Conservation (phyloP, 2,888 invertebrate species). For the Phytoseiulus persimilis region DNA sequence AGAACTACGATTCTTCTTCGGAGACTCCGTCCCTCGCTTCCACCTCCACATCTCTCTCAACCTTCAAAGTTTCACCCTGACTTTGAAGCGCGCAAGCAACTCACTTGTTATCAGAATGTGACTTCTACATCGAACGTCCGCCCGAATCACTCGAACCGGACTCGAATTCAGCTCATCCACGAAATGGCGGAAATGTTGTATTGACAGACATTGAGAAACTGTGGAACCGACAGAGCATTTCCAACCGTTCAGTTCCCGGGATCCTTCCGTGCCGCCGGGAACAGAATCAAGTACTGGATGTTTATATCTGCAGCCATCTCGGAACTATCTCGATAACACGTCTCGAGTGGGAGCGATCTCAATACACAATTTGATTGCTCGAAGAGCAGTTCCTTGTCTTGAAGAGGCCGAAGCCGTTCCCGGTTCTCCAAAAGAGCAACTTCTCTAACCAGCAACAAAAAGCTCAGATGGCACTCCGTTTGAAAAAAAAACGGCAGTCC, state of each 20-base stretch:
- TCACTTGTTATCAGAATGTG: background rate
- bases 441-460: no score
- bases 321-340: background rate
- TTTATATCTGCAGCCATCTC: background rate
- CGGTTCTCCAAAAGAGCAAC: no score
- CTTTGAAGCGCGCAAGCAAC: background rate
- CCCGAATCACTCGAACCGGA: no score
- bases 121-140: no score
- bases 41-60: background rate
- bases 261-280: background rate
- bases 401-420: background rate
- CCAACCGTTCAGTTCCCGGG: background rate
- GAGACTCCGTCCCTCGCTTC: background rate
- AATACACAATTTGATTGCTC: background rate
- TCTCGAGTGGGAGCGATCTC: background rate
- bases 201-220: background rate
- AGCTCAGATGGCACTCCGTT: no score
- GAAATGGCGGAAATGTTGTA: background rate
- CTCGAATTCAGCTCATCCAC: no score
- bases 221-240: background rate
- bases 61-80: background rate
- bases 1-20: background rate
- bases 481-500: no score
- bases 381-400: background rate
- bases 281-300: background rate